Evolutionary conservation across 2,113 vertebrate species (phyloP).

Genomic region (Toxostoma redivivum): DNA sequence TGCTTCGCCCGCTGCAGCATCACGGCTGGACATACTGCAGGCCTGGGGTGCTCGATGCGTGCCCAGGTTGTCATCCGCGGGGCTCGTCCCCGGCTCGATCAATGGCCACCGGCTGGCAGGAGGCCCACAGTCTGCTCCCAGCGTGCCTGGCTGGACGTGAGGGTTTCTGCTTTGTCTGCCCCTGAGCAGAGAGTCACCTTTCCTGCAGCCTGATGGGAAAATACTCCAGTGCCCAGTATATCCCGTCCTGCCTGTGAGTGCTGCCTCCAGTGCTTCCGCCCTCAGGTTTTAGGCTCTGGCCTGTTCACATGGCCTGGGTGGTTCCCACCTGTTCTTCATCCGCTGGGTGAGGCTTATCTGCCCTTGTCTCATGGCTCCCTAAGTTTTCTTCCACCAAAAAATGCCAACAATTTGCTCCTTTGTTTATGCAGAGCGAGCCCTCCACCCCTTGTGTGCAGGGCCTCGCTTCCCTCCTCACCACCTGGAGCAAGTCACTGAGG

Average conservation of each 20-base stretch:
- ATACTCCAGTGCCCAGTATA: rapidly evolving
- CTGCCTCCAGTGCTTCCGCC: neutral
- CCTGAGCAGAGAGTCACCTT: neutral
- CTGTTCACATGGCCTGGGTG: neutral
- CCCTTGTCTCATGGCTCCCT: neutral
- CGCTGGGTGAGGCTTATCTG: neutral
- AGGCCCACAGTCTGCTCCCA: neutral
- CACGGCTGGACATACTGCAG: neutral
- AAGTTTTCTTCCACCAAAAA: neutral
- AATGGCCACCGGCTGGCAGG: neutral
- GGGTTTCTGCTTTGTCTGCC: neutral
- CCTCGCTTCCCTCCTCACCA: rapidly evolving
- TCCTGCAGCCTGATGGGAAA: neutral
- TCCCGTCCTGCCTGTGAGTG: neutral
- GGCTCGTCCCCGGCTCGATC: neutral
- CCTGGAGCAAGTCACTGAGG: neutral
- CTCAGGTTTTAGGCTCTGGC: neutral
- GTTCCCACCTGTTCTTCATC: neutral
- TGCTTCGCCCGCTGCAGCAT: neutral
- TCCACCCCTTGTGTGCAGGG: neutral
- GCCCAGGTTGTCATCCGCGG: neutral
- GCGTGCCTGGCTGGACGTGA: neutral
- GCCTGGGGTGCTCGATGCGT: neutral
- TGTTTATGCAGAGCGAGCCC: neutral
- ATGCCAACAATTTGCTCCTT: neutral